Evolutionary conservation across 2,797 vertebrate species (phyloP).

Genomic region (Neosalanx taihuensis): DNA sequence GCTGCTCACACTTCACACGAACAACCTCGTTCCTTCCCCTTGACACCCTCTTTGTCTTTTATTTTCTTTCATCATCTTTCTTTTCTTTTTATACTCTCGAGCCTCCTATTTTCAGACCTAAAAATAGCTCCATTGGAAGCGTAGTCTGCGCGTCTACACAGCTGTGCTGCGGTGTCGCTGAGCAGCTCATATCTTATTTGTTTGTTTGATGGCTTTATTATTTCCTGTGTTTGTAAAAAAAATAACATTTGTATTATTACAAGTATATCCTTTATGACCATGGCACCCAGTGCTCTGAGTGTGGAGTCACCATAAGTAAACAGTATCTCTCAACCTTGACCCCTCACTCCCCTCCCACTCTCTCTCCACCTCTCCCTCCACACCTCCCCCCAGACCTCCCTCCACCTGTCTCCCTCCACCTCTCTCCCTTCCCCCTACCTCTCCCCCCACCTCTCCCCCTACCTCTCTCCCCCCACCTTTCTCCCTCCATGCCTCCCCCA

Average conservation of each 20-base stretch:
- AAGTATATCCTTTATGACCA: no score
- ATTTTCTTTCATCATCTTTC: background rate
- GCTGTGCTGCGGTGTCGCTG: background rate
- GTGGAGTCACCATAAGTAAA: no score
- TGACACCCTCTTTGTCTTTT: conserved; percentile 36
- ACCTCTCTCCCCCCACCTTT: no score
- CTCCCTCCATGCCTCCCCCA: no score
- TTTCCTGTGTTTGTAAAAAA: no score
- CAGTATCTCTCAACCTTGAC: background rate
- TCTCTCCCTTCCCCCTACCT: background rate
- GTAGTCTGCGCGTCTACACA: conserved; percentile 4
- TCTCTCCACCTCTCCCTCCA: conserved; percentile 25
- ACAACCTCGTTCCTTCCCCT: conserved; percentile 58
- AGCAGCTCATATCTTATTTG: conserved; percentile 2
- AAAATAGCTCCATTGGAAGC: conserved; percentile 28
- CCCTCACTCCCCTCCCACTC: conserved; percentile 7
- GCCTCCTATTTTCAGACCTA: background rate
- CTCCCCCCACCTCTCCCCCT: no score
- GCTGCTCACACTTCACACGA: conserved; percentile 59
- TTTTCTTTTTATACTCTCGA: background rate
- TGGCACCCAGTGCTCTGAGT: no score
- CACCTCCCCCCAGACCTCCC: conserved; percentile 25
- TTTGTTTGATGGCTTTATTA: background rate
- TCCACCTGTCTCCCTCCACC: background rate
- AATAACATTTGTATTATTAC: no score